Percentiles rank a stretch among this genome's conserved stretches.
Conservation (phyloP, 2,888 invertebrate genomes). For the Caenorhabditis zanzibari region DNA sequence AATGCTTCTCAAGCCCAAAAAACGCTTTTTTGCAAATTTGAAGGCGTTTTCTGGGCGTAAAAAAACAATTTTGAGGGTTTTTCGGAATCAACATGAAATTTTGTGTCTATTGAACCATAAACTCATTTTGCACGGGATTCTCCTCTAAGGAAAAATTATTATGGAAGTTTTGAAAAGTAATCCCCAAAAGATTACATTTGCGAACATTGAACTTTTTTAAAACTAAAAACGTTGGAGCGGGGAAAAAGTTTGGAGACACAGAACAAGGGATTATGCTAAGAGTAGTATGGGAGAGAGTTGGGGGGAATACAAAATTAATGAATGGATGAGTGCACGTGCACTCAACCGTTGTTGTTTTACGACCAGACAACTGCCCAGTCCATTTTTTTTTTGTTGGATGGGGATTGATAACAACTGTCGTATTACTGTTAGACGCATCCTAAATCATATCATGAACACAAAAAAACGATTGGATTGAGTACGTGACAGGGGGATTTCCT, state of each 20-base stretch:
- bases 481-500: constrained; percentile 10
- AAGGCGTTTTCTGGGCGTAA: too few species aligned
- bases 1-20: too few species aligned
- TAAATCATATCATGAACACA: constrained; percentile 12
- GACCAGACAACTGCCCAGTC: constrained; percentile 4
- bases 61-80: too few species aligned
- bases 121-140: too few species aligned
- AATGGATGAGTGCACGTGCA: constrained; percentile 47
- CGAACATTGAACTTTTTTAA: constrained; percentile 42
- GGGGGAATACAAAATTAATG: constrained; percentile 24
- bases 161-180: too few species aligned
- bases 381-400: neutral
- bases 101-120: too few species aligned
- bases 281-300: constrained; percentile 15
- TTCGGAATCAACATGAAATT: too few species aligned
- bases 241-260: constrained; percentile 6
- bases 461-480: neutral
- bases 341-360: constrained; percentile 1
- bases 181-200: constrained; percentile 43
- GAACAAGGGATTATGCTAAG: constrained; percentile 16
- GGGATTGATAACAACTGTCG: constrained; percentile 17
- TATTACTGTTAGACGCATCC: constrained; percentile 13
- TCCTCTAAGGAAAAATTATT: too few species aligned
- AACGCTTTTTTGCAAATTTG: too few species aligned
- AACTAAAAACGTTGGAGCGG: constrained; percentile 7